These are phyloP conservation scores for Acleris laterana DNA, from an alignment of 2,888 invertebrate species.

Conservation along the genomic window DNA sequence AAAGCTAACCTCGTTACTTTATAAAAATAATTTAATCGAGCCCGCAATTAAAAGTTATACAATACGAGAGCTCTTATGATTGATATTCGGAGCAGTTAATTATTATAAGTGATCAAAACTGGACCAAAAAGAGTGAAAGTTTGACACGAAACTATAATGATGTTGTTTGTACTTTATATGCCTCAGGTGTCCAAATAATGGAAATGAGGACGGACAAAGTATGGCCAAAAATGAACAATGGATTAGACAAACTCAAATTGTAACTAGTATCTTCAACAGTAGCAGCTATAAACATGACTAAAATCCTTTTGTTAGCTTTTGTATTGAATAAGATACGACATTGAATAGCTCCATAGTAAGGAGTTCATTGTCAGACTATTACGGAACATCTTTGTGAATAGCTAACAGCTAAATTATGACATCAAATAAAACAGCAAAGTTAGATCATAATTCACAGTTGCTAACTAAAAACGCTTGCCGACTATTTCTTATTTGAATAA, in stretches of 20 bases:
- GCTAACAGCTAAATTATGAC: slow-evolving; percentile 47
- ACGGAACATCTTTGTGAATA: slow-evolving; percentile 38
- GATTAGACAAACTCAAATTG: slow-evolving; percentile 2
- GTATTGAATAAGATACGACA: background rate
- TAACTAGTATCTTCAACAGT: background rate
- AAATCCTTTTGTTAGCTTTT: background rate
- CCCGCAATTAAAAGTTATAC: slow-evolving; percentile 29
- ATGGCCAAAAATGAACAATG: slow-evolving; percentile 16
- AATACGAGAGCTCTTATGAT: slow-evolving; percentile 29
- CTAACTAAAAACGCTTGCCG: slow-evolving; percentile 43
- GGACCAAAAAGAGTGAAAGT: slow-evolving; percentile 60
- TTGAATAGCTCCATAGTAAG: background rate
- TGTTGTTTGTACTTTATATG: slow-evolving; percentile 30
- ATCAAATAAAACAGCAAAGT: slow-evolving; percentile 42
- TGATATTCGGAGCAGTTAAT: slow-evolving; percentile 40
- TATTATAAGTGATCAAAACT: slow-evolving; percentile 52
- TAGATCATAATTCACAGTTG: slow-evolving; percentile 45
- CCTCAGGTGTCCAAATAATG: slow-evolving; percentile 19
- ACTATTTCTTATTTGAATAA: slow-evolving; percentile 45
- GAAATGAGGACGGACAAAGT: slow-evolving; percentile 14
- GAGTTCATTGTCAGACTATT: slow-evolving; percentile 17
- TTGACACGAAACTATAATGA: slow-evolving; percentile 28
- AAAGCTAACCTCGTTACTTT: background rate
- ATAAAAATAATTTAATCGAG: slow-evolving; percentile 8
- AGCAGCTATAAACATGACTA: background rate